Base-by-base conservation (phyloP, 1,140 invertebrate species). In the Macrotrachela quadricornifera region DNA sequence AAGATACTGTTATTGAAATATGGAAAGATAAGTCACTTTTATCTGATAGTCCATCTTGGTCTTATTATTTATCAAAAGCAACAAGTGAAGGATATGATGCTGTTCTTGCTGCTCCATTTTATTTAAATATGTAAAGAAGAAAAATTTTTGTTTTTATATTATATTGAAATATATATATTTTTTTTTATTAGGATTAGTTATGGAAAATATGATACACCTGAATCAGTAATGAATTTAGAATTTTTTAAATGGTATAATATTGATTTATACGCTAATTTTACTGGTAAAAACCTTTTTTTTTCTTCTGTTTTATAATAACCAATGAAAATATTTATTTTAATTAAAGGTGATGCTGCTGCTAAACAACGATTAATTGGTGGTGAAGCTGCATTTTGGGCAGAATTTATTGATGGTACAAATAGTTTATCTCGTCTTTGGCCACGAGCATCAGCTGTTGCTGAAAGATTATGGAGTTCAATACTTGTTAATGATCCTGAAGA, bases 91-190 rank as follows among this genome's bases (percentile, higher is more conserved):
- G 80, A 0, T 75, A 79, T 59, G 65, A 73, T 11, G 75, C 77
- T 0, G 60, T 88, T 36, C 69, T 83, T n/a, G 85, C 83, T 0
- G 70, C 80, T 6, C 80, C 81, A 53, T 91, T 84, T 84, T 90
- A 91, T 63, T 70, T 91, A 14, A 82, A 86, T 30, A 30, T 30
- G 21, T 30, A 30, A 30, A n/a, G n/a, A n/a, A n/a, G n/a, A n/a
- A n/a, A n/a, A n/a, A n/a, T n/a, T n/a, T n/a, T n/a, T n/a, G n/a
- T n/a, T n/a, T n/a, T n/a, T n/a, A n/a, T n/a, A n/a, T n/a, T n/a
- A n/a, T n/a, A n/a, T n/a, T 30, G 21, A 30, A 30, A 30, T 30
- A 30, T 30, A 30, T 8, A 30, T 30, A 4, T 8, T 4, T 30
- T 30, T 2, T 30, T 30, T 8, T 4, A 4, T 30, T 30, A 30